These are phyloP conservation scores for Dasyurus viverrinus DNA, from an alignment of 2,113 vertebrate genomes.

Conservation along the genomic window DNA sequence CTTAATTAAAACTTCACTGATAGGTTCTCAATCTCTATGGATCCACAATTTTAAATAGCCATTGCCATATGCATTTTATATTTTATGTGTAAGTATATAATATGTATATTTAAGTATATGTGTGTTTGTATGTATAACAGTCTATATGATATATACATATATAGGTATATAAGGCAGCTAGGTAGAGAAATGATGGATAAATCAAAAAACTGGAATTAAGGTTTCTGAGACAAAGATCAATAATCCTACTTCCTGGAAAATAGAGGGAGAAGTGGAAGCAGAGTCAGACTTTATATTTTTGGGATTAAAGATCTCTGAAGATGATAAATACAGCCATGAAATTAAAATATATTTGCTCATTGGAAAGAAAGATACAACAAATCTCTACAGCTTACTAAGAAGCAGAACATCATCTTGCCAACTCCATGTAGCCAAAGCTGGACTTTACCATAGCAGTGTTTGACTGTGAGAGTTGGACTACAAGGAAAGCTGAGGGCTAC, in stretches of 20 bases:
- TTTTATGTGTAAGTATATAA: no score
- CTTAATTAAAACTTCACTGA: background rate
- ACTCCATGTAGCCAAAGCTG: background rate
- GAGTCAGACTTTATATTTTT: background rate
- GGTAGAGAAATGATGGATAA: background rate
- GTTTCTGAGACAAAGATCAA: background rate
- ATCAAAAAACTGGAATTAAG: background rate
- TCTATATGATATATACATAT: background rate
- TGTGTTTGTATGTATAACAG: no score
- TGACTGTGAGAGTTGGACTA: background rate
- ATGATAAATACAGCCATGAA: background rate
- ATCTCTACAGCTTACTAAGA: background rate
- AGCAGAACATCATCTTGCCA: background rate
- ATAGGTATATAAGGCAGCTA: background rate
- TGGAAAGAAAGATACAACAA: background rate
- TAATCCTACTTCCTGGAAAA: background rate
- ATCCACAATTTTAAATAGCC: background rate
- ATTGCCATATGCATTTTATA: background rate
- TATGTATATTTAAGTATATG: no score
- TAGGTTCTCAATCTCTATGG: background rate
- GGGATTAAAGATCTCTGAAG: background rate
- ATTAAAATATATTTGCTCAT: background rate
- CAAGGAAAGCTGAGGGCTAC: background rate
- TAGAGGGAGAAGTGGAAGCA: background rate
- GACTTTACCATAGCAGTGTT: background rate